phyloP scores from a whole-genome alignment of 2,888 invertebrate genomes.

The Limnephilus marmoratus region DNA sequence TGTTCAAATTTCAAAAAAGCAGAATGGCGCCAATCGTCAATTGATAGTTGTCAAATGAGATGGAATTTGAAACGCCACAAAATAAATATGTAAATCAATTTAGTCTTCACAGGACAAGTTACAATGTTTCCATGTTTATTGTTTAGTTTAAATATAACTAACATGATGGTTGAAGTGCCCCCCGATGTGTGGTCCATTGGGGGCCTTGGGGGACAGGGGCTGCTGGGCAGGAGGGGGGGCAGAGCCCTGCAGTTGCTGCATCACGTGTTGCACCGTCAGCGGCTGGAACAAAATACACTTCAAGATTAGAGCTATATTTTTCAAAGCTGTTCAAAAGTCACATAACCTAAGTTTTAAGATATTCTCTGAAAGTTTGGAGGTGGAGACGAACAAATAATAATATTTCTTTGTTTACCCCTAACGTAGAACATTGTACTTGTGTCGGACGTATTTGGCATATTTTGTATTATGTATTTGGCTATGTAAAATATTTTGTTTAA shows the following conservation, averaged over 20 bases:
- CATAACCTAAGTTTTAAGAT: not conserved
- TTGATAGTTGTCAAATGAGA: too few relatives aligned
- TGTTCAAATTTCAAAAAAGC: too few relatives aligned
- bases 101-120: too few relatives aligned
- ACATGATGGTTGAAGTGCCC: constrained; percentile 62
- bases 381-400: too few relatives aligned
- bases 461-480: too few relatives aligned
- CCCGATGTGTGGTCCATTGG: constrained; percentile 63
- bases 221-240: constrained; percentile 70
- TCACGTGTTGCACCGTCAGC: constrained; percentile 68
- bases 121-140: too few relatives aligned
- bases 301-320: not conserved
- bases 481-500: too few relatives aligned
- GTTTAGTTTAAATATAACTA: constrained; percentile 6
- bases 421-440: too few relatives aligned
- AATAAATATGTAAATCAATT: too few relatives aligned
- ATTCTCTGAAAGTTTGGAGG: not conserved
- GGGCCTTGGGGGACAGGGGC: constrained; percentile 67
- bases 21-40: too few relatives aligned
- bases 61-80: too few relatives aligned
- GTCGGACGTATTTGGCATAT: too few relatives aligned
- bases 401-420: not conserved
- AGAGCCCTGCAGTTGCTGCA: constrained; percentile 65
- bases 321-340: not conserved
- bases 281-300: constrained; percentile 15